Percentiles rank a stretch among this genome's conserved stretches.
phyloP scores from a whole-genome alignment of 2,888 invertebrate species.

The Leistus spinibarbis region DNA sequence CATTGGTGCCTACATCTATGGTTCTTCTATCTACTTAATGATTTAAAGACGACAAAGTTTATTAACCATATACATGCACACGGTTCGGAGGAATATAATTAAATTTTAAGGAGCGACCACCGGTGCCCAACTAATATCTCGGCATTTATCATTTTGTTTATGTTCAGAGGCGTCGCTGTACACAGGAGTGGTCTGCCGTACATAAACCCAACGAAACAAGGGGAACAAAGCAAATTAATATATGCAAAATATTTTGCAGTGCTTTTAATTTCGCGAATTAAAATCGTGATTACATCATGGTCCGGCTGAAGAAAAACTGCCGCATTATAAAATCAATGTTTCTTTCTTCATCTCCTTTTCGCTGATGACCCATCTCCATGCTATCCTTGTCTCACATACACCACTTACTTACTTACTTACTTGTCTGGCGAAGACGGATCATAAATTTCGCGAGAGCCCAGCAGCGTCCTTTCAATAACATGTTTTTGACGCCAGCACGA shows the following conservation, averaged over 20 bases:
- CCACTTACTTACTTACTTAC: not conserved
- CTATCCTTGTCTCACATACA: not conserved
- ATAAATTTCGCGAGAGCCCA: conserved; percentile 26
- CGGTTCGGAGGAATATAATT: conserved; percentile 2
- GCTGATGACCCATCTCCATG: not conserved
- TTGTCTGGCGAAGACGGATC: conserved; percentile 14
- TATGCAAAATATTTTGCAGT: not conserved
- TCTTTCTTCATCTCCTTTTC: not conserved
- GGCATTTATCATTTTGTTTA: conserved; percentile 9
- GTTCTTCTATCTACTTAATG: no score
- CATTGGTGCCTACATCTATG: not conserved
- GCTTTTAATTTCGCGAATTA: conserved; percentile 23
- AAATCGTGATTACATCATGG: conserved; percentile 23
- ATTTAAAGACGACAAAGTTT: no score
- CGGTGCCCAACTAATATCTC: not conserved
- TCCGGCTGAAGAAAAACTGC: conserved; percentile 10
- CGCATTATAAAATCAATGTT: conserved; percentile 22
- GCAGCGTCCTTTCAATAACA: conserved; percentile 33
- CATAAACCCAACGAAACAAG: not conserved
- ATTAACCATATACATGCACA: not conserved
- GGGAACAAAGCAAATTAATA: not conserved
- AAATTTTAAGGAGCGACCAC: conserved; percentile 14
- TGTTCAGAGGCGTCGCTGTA: not conserved
- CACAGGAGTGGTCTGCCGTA: not conserved
- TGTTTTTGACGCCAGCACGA: conserved; percentile 35